A percentile compares a stretch with the other conserved stretches of the same genome.
Evolutionary conservation across 2,797 vertebrate genomes (phyloP).

Genomic region (Manis pentadactyla): DNA sequence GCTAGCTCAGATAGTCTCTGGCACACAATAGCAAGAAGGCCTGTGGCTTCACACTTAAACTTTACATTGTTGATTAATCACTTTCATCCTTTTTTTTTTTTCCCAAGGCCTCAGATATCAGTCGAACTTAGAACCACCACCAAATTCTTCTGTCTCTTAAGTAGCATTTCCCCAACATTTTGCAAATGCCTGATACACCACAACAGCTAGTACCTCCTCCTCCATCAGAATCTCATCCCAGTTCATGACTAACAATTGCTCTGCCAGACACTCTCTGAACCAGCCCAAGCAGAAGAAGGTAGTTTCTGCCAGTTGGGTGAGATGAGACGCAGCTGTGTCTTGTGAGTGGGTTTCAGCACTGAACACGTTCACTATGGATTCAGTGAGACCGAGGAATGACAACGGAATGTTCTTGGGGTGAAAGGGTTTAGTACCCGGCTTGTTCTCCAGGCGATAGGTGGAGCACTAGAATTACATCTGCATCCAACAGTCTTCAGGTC

Average conservation of each 20-base stretch:
- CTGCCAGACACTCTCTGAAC: neutral
- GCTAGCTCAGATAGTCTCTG: too few species aligned
- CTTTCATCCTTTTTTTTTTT: neutral
- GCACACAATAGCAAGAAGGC: too few species aligned
- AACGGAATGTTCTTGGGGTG: too few species aligned
- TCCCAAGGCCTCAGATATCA: neutral
- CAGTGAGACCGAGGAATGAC: too few species aligned
- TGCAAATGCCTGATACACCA: neutral
- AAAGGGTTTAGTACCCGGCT: too few species aligned
- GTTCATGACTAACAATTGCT: neutral
- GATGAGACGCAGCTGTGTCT: neutral
- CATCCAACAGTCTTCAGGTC: too few species aligned
- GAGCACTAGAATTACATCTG: too few species aligned
- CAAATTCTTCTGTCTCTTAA: neutral
- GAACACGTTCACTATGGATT: too few species aligned
- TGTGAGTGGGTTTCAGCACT: too few species aligned
- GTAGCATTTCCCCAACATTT: neutral
- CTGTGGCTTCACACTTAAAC: neutral
- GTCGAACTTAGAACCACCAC: neutral
- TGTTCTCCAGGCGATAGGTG: too few species aligned
- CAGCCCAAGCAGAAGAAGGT: neutral
- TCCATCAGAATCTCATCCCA: neutral
- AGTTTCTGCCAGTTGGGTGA: too few species aligned
- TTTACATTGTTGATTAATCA: neutral
- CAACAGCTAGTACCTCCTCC: neutral